phyloP scores from a whole-genome alignment of 1,140 invertebrate species.

The Tribolium madens region DNA sequence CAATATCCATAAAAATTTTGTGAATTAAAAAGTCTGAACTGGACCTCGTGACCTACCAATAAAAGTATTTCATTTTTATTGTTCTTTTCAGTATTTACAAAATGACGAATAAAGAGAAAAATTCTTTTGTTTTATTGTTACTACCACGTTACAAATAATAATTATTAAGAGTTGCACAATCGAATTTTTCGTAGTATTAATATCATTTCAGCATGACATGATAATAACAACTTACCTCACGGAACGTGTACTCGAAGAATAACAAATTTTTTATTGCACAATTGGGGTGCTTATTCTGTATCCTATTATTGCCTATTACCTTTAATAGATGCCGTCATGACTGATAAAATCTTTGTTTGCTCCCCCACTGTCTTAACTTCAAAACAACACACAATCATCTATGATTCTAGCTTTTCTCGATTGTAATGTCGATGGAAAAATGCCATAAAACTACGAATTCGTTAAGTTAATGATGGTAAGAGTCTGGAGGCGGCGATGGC shows the following conservation, averaged over 20 bases:
- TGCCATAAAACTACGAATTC: conserved; percentile 34
- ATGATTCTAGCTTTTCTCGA: too few species aligned
- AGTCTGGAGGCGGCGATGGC: conserved; percentile 18
- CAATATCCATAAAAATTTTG: too few species aligned
- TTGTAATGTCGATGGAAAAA: conserved; percentile 26
- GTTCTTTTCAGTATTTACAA: too few species aligned
- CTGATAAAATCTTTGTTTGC: conserved; percentile 15
- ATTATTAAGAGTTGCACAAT: neutral
- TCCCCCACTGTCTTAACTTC: neutral
- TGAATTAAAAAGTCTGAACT: neutral
- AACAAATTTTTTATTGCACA: conserved; percentile 3
- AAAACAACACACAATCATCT: too few species aligned
- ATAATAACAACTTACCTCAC: neutral
- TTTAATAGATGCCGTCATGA: neutral
- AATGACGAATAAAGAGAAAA: neutral
- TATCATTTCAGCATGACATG: neutral
- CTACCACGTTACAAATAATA: too few species aligned
- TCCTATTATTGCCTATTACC: neutral
- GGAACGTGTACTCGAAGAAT: neutral
- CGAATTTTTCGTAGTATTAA: too few species aligned
- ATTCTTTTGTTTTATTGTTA: neutral
- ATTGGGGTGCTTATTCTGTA: neutral
- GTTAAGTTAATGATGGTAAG: conserved; percentile 20
- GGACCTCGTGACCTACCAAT: neutral
- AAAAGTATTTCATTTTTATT: too few species aligned